phyloP scores from a whole-genome alignment of 2,888 invertebrate species.

The Synanthedon formicaeformis region DNA sequence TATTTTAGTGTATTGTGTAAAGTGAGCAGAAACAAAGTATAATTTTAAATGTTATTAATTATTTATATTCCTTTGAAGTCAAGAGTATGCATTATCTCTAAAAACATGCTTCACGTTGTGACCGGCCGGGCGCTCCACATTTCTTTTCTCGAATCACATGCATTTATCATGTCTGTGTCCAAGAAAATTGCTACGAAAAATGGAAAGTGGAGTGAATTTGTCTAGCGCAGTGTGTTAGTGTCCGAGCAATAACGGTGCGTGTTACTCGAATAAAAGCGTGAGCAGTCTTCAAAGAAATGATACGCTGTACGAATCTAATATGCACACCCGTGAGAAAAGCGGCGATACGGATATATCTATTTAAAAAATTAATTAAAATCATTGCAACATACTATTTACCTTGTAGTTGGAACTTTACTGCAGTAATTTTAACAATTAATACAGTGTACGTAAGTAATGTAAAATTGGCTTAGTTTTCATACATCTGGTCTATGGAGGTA shows the following conservation, averaged over 20 bases:
- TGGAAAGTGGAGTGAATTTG: conserved; percentile 67
- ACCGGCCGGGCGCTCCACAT: neutral
- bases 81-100: no score
- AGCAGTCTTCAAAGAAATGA: conserved; percentile 30
- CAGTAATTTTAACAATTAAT: conserved; percentile 21
- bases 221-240: conserved; percentile 54
- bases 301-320: conserved; percentile 28
- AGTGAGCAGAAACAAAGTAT: no score
- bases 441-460: neutral
- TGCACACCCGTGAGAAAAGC: conserved; percentile 41
- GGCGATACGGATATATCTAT: conserved; percentile 32
- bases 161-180: conserved; percentile 40
- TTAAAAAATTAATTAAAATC: no score
- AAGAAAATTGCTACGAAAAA: conserved; percentile 61
- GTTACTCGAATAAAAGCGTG: conserved; percentile 33
- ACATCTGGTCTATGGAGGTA: no score
- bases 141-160: conserved; percentile 45
- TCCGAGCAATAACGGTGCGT: conserved; percentile 42
- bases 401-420: conserved; percentile 27
- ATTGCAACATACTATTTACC: conserved; percentile 48
- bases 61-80: no score
- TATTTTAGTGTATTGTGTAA: no score
- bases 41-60: no score
- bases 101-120: no score
- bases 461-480: no score